phyloP scores from a whole-genome alignment of 1,140 invertebrate species.

The Solen grandis region DNA sequence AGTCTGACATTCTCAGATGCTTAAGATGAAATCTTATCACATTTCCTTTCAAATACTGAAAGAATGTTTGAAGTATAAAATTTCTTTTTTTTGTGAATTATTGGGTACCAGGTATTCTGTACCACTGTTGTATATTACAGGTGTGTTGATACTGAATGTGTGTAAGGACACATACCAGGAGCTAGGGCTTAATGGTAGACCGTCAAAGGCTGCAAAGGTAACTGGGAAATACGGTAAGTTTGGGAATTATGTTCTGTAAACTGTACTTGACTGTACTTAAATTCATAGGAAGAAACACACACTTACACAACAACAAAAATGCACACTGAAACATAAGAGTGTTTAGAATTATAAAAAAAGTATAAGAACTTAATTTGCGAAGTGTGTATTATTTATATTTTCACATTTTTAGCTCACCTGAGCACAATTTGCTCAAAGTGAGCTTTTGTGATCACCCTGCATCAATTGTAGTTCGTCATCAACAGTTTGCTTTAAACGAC shows the following conservation, averaged over 20 bases:
- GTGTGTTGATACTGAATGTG: slow-evolving; percentile 69
- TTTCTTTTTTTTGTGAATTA: background rate
- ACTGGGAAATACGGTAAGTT: slow-evolving; percentile 68
- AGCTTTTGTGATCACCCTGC: no score
- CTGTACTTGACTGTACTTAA: no score
- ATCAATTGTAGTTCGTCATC: no score
- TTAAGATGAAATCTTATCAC: background rate
- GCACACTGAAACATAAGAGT: no score
- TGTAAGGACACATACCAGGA: slow-evolving; percentile 74
- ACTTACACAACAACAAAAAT: no score
- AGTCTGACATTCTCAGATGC: background rate
- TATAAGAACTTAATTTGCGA: background rate
- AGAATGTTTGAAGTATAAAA: background rate
- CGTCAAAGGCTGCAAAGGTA: slow-evolving; percentile 54
- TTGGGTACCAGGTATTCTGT: background rate
- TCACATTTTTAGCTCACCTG: no score
- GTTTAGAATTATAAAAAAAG: no score
- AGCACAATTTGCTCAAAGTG: no score
- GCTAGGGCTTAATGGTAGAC: slow-evolving; percentile 70
- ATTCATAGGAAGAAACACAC: no score
- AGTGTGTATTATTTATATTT: background rate
- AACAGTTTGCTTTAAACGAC: no score
- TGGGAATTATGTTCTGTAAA: no score
- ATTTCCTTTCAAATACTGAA: background rate
- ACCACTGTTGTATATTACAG: slow-evolving; percentile 55